Evolutionary conservation across 2,888 invertebrate species (phyloP).

Genomic region (Zele albiditarsus): DNA sequence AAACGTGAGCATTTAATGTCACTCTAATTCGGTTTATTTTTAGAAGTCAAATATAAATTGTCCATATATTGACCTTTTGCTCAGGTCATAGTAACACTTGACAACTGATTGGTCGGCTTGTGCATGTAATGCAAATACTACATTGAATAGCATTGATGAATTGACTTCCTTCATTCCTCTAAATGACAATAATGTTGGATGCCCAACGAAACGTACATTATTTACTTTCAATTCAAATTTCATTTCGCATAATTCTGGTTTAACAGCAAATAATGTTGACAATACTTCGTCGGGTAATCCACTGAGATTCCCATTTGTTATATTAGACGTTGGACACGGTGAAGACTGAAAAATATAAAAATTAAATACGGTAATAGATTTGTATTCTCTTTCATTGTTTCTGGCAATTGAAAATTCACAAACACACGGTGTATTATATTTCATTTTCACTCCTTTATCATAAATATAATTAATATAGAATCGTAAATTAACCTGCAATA

Average conservation of each 20-base stretch:
- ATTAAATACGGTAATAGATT: neutral
- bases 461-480: neutral
- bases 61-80: conserved; percentile 76
- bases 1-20: neutral
- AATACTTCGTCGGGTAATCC: conserved; percentile 90
- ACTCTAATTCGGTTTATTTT: neutral
- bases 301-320: conserved; percentile 76
- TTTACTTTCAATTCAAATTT: conserved; percentile 97
- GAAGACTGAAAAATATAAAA: conserved; percentile 56
- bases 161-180: conserved; percentile 80
- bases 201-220: conserved; percentile 95
- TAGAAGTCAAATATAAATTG: conserved; percentile 24
- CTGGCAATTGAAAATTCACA: neutral
- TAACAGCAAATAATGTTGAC: conserved; percentile 92
- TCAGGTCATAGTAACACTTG: conserved; percentile 94
- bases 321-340: conserved; percentile 64
- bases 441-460: neutral
- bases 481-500: conserved; percentile 76
- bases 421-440: neutral
- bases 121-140: conserved; percentile 93
- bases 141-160: conserved; percentile 86
- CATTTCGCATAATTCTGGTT: conserved; percentile 89
- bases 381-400: neutral
- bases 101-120: conserved; percentile 93
- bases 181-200: conserved; percentile 87